These are phyloP conservation scores for Paragorgia papillata DNA, from an alignment of 92 coral and sea anemone species.

Conservation along the genomic window DNA sequence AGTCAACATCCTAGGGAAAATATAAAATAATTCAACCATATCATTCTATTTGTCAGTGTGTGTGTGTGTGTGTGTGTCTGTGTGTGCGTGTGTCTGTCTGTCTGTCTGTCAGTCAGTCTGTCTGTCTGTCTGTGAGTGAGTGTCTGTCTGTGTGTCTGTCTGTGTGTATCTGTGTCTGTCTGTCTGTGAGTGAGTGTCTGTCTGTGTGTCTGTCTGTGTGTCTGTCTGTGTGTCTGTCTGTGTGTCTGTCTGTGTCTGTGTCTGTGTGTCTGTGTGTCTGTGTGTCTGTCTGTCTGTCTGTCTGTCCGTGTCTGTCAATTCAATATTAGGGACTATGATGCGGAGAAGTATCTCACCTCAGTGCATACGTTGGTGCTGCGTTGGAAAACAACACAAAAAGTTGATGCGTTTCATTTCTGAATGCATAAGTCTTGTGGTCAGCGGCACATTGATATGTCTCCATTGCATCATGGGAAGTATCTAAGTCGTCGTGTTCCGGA, in stretches of 20 bases:
- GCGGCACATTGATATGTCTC: slow-evolving; percentile 87
- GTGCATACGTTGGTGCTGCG: slow-evolving; percentile 80
- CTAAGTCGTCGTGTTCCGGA: slow-evolving; percentile 15
- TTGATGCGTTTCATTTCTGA: slow-evolving; percentile 85
- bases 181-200: too few species aligned
- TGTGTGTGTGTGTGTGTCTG: too few species aligned
- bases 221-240: too few species aligned
- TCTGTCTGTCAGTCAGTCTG: too few species aligned
- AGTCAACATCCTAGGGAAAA: slow-evolving; percentile 50
- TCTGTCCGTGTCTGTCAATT: neutral
- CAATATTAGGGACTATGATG: neutral
- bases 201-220: too few species aligned
- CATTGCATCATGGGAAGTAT: slow-evolving; percentile 79
- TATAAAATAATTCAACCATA: neutral
- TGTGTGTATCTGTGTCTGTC: too few species aligned
- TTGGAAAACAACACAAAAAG: slow-evolving; percentile 74
- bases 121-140: too few species aligned
- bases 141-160: too few species aligned
- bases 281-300: too few species aligned
- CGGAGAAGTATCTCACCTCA: slow-evolving; percentile 76
- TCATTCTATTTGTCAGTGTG: neutral
- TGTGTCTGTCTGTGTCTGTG: too few species aligned
- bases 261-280: too few species aligned
- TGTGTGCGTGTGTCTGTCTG: neutral
- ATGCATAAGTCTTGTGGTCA: slow-evolving; percentile 89